Evolutionary conservation across 2,888 invertebrate genomes (phyloP), one percentile per base, ranked within the genome.

Genomic region (Heliconius erato): DNA sequence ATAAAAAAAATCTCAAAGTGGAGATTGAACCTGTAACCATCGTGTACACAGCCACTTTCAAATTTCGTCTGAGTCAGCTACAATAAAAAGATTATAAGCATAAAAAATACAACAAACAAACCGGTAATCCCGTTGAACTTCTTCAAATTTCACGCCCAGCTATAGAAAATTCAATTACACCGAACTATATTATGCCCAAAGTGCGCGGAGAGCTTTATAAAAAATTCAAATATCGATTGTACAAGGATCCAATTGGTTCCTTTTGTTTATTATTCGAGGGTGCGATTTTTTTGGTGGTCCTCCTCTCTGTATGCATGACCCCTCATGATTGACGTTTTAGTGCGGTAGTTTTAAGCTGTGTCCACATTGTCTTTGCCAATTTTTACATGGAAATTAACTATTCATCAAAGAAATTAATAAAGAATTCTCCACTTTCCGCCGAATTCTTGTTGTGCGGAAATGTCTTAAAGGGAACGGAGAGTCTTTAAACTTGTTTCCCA

Each of bases 141-240:
- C 76, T 76, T 44, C 19, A 67, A 78, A 44, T 78, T 78, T 78
- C 78, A 49, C 49, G 65, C 67, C 49, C 12, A 7, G 76, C 78
- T n/a, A 78, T 77, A 81, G 63, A 81, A 81, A 81, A 81, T 81
- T 81, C 81, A 78, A 81, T 81, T 81, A 81, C 71, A 81, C 11
- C 76, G 74, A 68, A 76, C 76, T 76, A 80, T 71, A 81, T 78
- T 81, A 81, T 78, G 63, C 81, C 63, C 67, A 54, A 72, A 80
- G 74, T 76, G 72, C 54, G 68, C 74, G 82, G 85, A 83, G 83
- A 72, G 77, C 74, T 81, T 86, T 84, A 86, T 86, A 87, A 87
- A 87, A 87, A 86, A 87, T 87, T 87, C 86, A 87, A 82, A 86
- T 84, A 85, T 84, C 85, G 84, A 85, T 85, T 86, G 82, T 82